phyloP scores from a whole-genome alignment of 2,888 invertebrate genomes.

The Gymnoscelis rufifasciata region DNA sequence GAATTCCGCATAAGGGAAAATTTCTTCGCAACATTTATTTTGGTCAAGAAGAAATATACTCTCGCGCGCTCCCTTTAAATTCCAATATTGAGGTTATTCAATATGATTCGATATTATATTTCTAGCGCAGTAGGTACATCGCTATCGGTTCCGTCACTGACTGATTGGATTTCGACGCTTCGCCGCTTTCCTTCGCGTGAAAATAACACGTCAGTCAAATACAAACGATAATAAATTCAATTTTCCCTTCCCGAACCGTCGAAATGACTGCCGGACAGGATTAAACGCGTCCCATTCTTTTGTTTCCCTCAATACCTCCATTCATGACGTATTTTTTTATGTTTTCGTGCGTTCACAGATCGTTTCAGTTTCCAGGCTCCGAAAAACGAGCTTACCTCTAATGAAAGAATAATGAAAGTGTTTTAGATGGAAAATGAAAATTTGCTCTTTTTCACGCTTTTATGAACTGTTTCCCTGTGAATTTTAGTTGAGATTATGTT shows the following conservation, averaged over 20 bases:
- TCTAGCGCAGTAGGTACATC: conserved; percentile 34
- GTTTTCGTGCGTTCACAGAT: conserved; percentile 39
- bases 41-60: conserved; percentile 3
- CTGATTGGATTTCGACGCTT: conserved; percentile 68
- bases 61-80: neutral
- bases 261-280: conserved; percentile 71
- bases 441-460: conserved; percentile 17
- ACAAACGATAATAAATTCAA: conserved; percentile 78
- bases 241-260: conserved; percentile 63
- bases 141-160: conserved; percentile 57
- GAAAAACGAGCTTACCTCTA: conserved; percentile 39
- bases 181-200: conserved; percentile 64
- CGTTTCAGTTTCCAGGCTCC: conserved; percentile 36
- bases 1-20: neutral
- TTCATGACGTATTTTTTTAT: conserved; percentile 42
- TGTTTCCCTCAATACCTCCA: conserved; percentile 64
- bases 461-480: conserved; percentile 7
- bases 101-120: neutral
- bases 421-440: conserved; percentile 31
- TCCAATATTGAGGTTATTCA: neutral
- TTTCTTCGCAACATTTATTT: neutral
- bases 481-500: neutral
- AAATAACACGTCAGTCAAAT: conserved; percentile 78
- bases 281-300: conserved; percentile 72
- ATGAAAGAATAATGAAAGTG: conserved; percentile 39